These are phyloP conservation scores for Drosophila grimshawi DNA, from an alignment of 1,140 invertebrate species.

Conservation along the genomic window DNA sequence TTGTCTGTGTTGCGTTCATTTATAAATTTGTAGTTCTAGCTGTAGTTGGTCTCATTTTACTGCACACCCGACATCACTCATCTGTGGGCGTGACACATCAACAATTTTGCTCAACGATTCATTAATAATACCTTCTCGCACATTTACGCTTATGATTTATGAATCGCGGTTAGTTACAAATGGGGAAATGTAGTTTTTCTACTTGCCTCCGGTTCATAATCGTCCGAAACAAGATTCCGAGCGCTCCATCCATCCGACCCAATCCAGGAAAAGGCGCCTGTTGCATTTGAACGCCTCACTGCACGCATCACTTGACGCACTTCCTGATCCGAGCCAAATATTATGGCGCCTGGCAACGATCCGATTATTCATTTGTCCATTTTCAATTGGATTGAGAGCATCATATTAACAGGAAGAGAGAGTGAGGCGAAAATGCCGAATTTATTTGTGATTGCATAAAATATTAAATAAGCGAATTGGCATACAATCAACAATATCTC, in stretches of 20 bases:
- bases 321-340: constrained; percentile 98
- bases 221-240: constrained; percentile 93
- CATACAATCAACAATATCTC: neutral
- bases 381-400: neutral
- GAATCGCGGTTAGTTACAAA: constrained; percentile 28
- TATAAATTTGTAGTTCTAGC: constrained; percentile 63
- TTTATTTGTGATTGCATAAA: constrained; percentile 57
- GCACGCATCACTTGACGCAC: constrained; percentile 97
- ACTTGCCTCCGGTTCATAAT: constrained; percentile 92
- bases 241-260: constrained; percentile 97
- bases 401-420: neutral
- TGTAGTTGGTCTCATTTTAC: constrained; percentile 58
- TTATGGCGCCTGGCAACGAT: constrained; percentile 92
- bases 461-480: constrained; percentile 13
- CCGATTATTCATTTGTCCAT: constrained; percentile 9
- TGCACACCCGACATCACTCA: constrained; percentile 30
- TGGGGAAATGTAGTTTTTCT: constrained; percentile 27
- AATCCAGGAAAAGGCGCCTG: constrained; percentile 96
- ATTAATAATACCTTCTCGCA: constrained; percentile 74
- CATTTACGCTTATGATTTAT: constrained; percentile 74
- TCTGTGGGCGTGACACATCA: constrained; percentile 40
- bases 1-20: constrained; percentile 57
- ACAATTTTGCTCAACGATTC: constrained; percentile 28
- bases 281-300: constrained; percentile 93
- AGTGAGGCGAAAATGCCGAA: constrained; percentile 1